Evolutionary conservation across 2,888 invertebrate species (phyloP), one percentile per base, ranked within the genome.

Genomic region (Campoletis raptor): DNA sequence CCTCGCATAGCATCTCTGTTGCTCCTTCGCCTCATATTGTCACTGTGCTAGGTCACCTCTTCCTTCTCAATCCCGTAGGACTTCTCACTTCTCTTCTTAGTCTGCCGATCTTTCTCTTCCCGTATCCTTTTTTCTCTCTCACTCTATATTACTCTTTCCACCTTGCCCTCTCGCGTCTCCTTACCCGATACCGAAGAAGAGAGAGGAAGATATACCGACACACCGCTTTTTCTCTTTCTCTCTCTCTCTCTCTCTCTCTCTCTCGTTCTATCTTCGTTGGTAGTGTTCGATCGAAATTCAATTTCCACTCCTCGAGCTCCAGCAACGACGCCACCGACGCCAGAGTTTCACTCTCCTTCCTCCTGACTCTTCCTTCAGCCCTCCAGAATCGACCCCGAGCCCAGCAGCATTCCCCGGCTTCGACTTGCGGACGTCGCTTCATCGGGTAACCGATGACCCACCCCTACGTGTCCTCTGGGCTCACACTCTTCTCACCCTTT

Each of bases 251-350:
- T 81, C 54, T 48, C 61, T 85, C 87, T 85, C 70, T 37, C 30
- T 37, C 48, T 70, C 48, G 85, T 87, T 88, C 76, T 70, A 86
- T 80, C 86, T 85, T 81, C 83, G 81, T 30, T 15, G 61, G 90
- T 91, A 90, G 92, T 93, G 92, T 93, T 93, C 93, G 93, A 93
- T 93, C 93, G 93, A 93, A 93, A 93, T 93, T 93, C 93, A 93
- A 93, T 93, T 93, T 93, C 93, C 93, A 93, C 93, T 92, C 90
- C 88, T 91, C 91, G 88, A 57, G 73, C 73, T 91, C 91, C 88
- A 54, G 64, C 81, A 90, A 90, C 85, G 83, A 81, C 82, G 86
- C 87, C 73, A 83, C 86, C 84, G 79, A 87, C 83, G 81, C 85
- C 83, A 85, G 57, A 83, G 72, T 52, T 83, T 48, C 70, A 73